These are phyloP conservation scores for Toxostoma redivivum DNA, from an alignment of 2,113 vertebrate species.

Conservation along the genomic window DNA sequence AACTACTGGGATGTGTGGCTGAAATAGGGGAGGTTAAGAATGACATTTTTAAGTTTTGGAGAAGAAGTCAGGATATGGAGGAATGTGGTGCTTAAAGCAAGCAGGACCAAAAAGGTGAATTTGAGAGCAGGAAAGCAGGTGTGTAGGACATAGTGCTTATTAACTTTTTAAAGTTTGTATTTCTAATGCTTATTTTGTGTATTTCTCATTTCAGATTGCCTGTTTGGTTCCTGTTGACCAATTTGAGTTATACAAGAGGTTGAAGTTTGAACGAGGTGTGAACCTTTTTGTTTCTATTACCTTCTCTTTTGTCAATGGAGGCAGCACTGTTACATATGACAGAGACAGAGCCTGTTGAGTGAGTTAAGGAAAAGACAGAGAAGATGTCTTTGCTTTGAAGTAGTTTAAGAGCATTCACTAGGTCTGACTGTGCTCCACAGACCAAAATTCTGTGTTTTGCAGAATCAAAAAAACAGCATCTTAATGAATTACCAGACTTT, in stretches of 20 bases:
- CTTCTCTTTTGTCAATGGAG: not conserved
- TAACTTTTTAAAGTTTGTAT: not conserved
- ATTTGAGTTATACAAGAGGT: constrained; percentile 83
- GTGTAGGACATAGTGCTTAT: not conserved
- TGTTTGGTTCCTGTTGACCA: constrained; percentile 82
- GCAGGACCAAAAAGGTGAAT: not conserved
- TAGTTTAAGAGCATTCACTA: not conserved
- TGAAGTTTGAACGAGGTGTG: constrained; percentile 92
- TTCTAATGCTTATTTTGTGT: not conserved
- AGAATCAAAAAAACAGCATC: not conserved
- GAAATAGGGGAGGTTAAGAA: not conserved
- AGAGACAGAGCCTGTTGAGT: not conserved
- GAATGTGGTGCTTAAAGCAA: fast-evolving
- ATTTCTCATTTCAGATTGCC: constrained; percentile 83
- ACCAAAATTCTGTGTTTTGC: not conserved
- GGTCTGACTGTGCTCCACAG: not conserved
- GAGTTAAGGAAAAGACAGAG: not conserved
- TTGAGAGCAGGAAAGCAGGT: not conserved
- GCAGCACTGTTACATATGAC: not conserved
- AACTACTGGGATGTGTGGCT: not conserved
- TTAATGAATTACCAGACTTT: not conserved
- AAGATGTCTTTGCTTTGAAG: not conserved
- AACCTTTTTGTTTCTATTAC: not conserved
- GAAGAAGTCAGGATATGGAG: not conserved
- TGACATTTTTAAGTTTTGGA: not conserved